phyloP scores from a whole-genome alignment of 2,113 vertebrate species.

The Apodemus speciosus region DNA sequence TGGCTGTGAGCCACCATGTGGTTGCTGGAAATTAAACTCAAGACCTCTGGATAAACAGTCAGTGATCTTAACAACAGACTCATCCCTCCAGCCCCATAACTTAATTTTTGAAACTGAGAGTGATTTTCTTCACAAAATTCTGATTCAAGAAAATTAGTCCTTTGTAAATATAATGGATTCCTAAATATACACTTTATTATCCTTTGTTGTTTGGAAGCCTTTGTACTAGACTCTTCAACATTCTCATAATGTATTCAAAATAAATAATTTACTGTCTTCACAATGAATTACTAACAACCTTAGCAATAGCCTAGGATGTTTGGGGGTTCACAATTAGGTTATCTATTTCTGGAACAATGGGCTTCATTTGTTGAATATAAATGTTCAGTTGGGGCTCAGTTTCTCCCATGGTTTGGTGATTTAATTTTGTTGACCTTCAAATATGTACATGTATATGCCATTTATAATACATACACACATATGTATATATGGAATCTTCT shows the following conservation, averaged over 20 bases:
- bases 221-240: neutral
- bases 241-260: conserved; percentile 9
- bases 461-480: too few species aligned
- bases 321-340: neutral
- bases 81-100: neutral
- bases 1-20: too few species aligned
- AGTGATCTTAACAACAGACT: too few species aligned
- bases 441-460: neutral
- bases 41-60: too few species aligned
- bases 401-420: neutral
- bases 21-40: too few species aligned
- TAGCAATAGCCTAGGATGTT: neutral
- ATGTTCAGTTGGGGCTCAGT: neutral
- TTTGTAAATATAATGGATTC: neutral
- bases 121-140: conserved; percentile 12
- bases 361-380: neutral
- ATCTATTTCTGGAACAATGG: neutral
- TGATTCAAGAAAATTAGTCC: neutral
- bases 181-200: neutral
- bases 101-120: neutral
- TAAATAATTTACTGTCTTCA: neutral
- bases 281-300: neutral
- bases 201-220: neutral
- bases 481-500: neutral
- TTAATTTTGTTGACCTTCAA: neutral